phyloP scores from a whole-genome alignment of 2,113 vertebrate species.

The Lates calcarifer region DNA sequence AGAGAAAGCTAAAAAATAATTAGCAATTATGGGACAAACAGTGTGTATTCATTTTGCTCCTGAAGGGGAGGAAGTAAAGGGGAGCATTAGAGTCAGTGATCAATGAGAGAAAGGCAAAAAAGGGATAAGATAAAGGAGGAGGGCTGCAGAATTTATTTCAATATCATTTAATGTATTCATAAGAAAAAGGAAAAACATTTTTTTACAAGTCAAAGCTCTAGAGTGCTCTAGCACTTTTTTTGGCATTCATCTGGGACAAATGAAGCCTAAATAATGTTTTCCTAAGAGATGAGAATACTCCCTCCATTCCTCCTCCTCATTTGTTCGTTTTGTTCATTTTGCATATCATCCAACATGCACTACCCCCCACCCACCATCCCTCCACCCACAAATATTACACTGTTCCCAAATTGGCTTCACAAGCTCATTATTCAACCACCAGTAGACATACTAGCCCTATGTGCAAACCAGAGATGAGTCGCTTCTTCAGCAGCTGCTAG shows the following conservation, averaged over 20 bases:
- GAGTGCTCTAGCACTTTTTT: constrained; percentile 55
- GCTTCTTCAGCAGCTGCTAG: constrained; percentile 36
- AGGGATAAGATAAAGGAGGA: neutral
- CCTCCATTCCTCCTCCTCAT: constrained; percentile 35
- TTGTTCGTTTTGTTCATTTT: constrained; percentile 63
- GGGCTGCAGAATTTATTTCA: constrained; percentile 23
- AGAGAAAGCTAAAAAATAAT: constrained; percentile 13
- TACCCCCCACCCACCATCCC: constrained; percentile 16
- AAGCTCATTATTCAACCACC: constrained; percentile 61
- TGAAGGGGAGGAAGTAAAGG: neutral
- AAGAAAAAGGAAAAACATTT: constrained; percentile 42
- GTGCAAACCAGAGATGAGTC: constrained; percentile 35
- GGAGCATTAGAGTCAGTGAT: neutral
- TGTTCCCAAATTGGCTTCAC: constrained; percentile 47
- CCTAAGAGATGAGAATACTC: constrained; percentile 30
- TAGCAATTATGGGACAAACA: constrained; percentile 6
- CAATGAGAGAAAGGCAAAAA: neutral
- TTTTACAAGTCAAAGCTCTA: constrained; percentile 50
- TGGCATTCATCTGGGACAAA: constrained; percentile 64
- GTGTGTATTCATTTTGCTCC: constrained; percentile 17
- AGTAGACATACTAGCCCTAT: constrained; percentile 36
- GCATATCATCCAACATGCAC: constrained; percentile 46
- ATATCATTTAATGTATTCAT: constrained; percentile 62
- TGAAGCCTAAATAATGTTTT: constrained; percentile 54
- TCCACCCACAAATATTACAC: constrained; percentile 42